phyloP scores from a whole-genome alignment of 1,140 invertebrate genomes.

The Drosophila kikkawai region DNA sequence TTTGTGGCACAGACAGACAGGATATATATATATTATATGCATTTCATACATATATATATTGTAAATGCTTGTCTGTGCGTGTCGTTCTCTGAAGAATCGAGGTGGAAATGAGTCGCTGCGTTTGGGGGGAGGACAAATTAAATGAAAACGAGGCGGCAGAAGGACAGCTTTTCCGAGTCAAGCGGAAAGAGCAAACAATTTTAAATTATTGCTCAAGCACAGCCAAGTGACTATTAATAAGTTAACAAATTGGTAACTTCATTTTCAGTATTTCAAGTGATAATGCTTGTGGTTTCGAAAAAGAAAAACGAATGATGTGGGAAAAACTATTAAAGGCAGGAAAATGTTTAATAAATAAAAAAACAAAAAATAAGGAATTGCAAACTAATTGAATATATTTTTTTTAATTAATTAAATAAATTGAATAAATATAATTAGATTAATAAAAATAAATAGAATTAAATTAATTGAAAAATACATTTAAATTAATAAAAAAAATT shows the following conservation, averaged over 20 bases:
- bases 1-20: slow-evolving; percentile 31
- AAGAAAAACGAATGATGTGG: neutral
- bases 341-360: neutral
- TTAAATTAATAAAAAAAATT: too few relatives aligned
- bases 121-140: slow-evolving; percentile 1
- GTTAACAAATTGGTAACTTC: slow-evolving; percentile 42
- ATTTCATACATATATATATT: slow-evolving; percentile 9
- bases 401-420: too few relatives aligned
- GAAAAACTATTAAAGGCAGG: neutral
- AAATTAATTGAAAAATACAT: too few relatives aligned
- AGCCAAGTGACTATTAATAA: slow-evolving; percentile 37
- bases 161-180: slow-evolving; percentile 16
- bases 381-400: too few relatives aligned
- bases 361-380: too few relatives aligned
- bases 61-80: slow-evolving; percentile 46
- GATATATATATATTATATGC: neutral
- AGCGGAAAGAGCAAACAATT: slow-evolving; percentile 46
- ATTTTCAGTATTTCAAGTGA: slow-evolving; percentile 9
- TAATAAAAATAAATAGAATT: too few relatives aligned
- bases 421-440: too few relatives aligned
- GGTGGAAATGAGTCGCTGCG: slow-evolving; percentile 41
- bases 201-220: slow-evolving; percentile 48
- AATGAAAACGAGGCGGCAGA: neutral
- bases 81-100: slow-evolving; percentile 37
- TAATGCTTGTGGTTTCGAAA: neutral